Percentiles rank a stretch among this genome's conserved stretches.
These are phyloP conservation scores for Epizoanthus scotinus DNA, from an alignment of 92 coral and sea anemone genomes.

Conservation along the genomic window DNA sequence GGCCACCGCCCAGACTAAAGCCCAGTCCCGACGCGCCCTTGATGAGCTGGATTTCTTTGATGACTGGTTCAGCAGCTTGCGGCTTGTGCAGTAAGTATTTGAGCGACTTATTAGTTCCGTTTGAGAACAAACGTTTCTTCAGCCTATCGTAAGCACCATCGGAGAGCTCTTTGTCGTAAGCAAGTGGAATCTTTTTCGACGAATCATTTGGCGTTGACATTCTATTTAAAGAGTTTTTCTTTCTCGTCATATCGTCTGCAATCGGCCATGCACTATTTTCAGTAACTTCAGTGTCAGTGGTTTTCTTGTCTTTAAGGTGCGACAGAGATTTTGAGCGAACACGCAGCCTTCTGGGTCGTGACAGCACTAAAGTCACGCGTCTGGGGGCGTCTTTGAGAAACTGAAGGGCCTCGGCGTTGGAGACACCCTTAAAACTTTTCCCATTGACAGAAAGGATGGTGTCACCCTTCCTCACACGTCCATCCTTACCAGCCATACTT, in stretches of 20 bases:
- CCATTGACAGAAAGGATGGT: constrained; percentile 84
- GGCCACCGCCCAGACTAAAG: constrained; percentile 92
- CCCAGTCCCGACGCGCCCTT: constrained; percentile 94
- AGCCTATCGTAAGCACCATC: constrained; percentile 70
- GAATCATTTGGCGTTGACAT: constrained; percentile 44
- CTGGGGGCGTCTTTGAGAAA: constrained; percentile 77
- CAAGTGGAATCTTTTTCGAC: constrained; percentile 65
- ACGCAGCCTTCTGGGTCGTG: constrained; percentile 69
- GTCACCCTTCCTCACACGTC: constrained; percentile 89
- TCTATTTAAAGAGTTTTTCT: constrained; percentile 49
- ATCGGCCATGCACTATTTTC: constrained; percentile 94
- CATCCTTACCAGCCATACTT: constrained; percentile 84
- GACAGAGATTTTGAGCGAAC: constrained; percentile 55
- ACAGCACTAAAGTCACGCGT: constrained; percentile 79
- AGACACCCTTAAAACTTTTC: constrained; percentile 72
- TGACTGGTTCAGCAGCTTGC: constrained; percentile 65
- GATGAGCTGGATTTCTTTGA: constrained; percentile 70
- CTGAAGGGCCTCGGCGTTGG: constrained; percentile 63
- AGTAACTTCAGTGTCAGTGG: constrained; percentile 35
- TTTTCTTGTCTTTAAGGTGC: constrained; percentile 59
- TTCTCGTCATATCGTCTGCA: constrained; percentile 64
- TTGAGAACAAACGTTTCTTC: constrained; percentile 76
- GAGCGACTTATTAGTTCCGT: constrained; percentile 63
- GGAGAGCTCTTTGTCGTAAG: constrained; percentile 51
- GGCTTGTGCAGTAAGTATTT: constrained; percentile 74